Conservation (phyloP, 2,888 invertebrate genomes). For the Drosophila mayaguana region DNA sequence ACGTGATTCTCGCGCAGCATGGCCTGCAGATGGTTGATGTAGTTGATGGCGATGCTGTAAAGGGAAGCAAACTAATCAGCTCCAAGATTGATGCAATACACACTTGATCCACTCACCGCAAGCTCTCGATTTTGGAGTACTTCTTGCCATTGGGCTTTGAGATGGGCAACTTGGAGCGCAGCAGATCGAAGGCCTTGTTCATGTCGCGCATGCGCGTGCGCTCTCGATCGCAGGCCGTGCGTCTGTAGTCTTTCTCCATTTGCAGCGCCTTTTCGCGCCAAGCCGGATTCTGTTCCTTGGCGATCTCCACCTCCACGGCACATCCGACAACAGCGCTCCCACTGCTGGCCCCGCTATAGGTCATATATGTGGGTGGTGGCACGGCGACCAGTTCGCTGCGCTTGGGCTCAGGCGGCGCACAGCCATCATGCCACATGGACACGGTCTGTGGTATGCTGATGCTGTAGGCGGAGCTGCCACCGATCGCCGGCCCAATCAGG, state of each 20-base stretch:
- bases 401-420: slow-evolving; percentile 41
- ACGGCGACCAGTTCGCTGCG: slow-evolving; percentile 67
- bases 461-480: slow-evolving; percentile 39
- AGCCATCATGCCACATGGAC: slow-evolving; percentile 74
- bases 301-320: slow-evolving; percentile 73
- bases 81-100: not conserved
- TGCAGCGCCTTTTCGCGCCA: slow-evolving; percentile 88
- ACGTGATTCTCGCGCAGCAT: slow-evolving; percentile 68
- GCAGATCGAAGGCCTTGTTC: slow-evolving; percentile 92
- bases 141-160: slow-evolving; percentile 94
- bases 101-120: slow-evolving; percentile 86
- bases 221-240: slow-evolving; percentile 93
- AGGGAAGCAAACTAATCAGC: not conserved
- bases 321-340: slow-evolving; percentile 27
- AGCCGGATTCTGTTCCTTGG: slow-evolving; percentile 83
- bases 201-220: slow-evolving; percentile 94
- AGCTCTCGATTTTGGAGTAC: slow-evolving; percentile 93
- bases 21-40: slow-evolving; percentile 90
- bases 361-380: slow-evolving; percentile 78
- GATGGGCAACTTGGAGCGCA: slow-evolving; percentile 91
- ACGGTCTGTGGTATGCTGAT: slow-evolving; percentile 81
- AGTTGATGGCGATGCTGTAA: slow-evolving; percentile 90
- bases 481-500: slow-evolving; percentile 28
- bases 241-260: slow-evolving; percentile 91
- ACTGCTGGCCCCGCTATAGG: slow-evolving; percentile 44